Evolutionary conservation across 2,888 invertebrate species (phyloP).

Genomic region (Drymonia ruficornis): DNA sequence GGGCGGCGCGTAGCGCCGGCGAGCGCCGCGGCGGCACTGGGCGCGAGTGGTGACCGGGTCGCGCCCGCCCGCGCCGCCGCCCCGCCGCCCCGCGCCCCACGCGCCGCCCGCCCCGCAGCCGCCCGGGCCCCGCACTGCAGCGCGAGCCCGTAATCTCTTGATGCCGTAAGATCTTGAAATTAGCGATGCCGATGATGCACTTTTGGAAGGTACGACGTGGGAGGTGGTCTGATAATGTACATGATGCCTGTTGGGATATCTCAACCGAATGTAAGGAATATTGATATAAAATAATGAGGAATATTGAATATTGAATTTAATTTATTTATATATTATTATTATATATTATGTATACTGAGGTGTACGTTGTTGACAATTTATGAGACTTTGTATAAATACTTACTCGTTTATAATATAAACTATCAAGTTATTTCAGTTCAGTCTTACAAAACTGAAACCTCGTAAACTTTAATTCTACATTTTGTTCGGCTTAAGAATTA

Average conservation of each 20-base stretch:
- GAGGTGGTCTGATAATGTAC: not conserved
- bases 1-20: slow-evolving; percentile 72
- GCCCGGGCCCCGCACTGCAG: slow-evolving; percentile 72
- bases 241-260: no score
- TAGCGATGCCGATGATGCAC: slow-evolving; percentile 74
- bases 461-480: no score
- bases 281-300: no score
- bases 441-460: no score
- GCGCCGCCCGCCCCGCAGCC: slow-evolving; percentile 32
- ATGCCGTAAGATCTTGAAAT: slow-evolving; percentile 80
- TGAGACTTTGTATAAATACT: not conserved
- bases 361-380: not conserved
- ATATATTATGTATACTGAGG: no score
- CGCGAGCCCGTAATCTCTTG: slow-evolving; percentile 67
- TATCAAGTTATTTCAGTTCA: no score
- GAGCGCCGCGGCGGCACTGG: slow-evolving; percentile 81
- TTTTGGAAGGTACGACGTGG: slow-evolving; percentile 39
- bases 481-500: no score
- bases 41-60: slow-evolving; percentile 73
- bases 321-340: no score
- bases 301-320: no score
- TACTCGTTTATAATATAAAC: no score
- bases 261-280: no score
- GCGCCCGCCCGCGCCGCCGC: slow-evolving; percentile 48
- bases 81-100: slow-evolving; percentile 15